phyloP scores from a whole-genome alignment of 1,140 invertebrate genomes.

The Lycorma delicatula region DNA sequence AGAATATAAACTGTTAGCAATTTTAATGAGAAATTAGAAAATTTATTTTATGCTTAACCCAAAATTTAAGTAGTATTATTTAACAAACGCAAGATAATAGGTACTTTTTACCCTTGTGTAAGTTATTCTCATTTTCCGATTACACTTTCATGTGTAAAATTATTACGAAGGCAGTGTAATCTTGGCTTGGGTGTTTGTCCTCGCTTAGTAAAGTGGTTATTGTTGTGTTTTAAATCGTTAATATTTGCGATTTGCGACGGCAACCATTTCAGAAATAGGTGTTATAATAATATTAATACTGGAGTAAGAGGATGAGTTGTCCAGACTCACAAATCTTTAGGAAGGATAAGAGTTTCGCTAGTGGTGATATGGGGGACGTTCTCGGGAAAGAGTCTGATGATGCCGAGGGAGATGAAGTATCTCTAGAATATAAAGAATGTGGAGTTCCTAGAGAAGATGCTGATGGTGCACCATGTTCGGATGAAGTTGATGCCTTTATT shows the following conservation, averaged over 20 bases:
- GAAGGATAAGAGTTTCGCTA: conserved; percentile 19
- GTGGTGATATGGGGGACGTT: conserved; percentile 35
- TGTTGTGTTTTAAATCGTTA: conserved; percentile 8
- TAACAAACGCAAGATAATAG: too few species aligned
- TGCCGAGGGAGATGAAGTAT: conserved; percentile 24
- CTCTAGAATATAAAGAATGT: conserved; percentile 16
- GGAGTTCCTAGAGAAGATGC: conserved; percentile 21
- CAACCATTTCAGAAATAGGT: not conserved
- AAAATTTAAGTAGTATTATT: too few species aligned
- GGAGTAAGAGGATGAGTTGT: conserved; percentile 27
- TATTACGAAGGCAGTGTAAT: too few species aligned
- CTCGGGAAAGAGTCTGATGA: conserved; percentile 33
- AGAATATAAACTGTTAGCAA: too few species aligned
- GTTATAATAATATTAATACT: not conserved
- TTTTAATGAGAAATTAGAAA: too few species aligned
- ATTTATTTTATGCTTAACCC: too few species aligned
- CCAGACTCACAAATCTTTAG: conserved; percentile 24
- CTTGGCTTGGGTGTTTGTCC: conserved; percentile 17
- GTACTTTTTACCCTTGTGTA: too few species aligned
- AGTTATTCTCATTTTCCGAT: too few species aligned
- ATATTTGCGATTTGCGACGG: not conserved
- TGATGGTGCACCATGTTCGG: conserved; percentile 13
- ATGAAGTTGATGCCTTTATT: too few species aligned
- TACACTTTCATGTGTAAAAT: too few species aligned
- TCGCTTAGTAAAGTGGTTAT: conserved; percentile 2